phyloP scores from a whole-genome alignment of 1,140 invertebrate species.

The Anagrus nilaparvatae region DNA sequence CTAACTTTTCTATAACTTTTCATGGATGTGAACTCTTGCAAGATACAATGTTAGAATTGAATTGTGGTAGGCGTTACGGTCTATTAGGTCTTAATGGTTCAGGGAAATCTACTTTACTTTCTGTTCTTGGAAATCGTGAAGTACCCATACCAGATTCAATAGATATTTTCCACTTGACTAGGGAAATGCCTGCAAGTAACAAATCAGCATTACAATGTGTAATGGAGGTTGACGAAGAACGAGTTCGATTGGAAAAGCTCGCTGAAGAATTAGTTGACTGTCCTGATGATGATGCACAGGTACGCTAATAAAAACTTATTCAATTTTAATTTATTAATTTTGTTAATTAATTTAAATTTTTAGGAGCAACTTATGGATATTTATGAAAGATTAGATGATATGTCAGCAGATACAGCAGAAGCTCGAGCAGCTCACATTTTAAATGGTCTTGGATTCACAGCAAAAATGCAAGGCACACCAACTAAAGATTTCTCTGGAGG shows the following conservation, averaged over 20 bases:
- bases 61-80: slow-evolving; percentile 93
- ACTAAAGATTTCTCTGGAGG: slow-evolving; percentile 96
- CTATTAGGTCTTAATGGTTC: slow-evolving; percentile 93
- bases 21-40: slow-evolving; percentile 92
- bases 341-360: slow-evolving; percentile 3
- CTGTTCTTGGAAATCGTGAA: slow-evolving; percentile 86
- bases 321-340: neutral
- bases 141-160: slow-evolving; percentile 94
- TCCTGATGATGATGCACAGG: slow-evolving; percentile 72
- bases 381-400: slow-evolving; percentile 94
- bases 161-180: slow-evolving; percentile 94
- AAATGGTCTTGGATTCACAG: slow-evolving; percentile 92
- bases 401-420: slow-evolving; percentile 91
- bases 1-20: slow-evolving; percentile 95
- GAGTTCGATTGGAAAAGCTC: slow-evolving; percentile 81
- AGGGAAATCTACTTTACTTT: slow-evolving; percentile 84
- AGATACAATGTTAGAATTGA: slow-evolving; percentile 93
- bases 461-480: slow-evolving; percentile 84
- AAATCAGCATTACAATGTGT: slow-evolving; percentile 90
- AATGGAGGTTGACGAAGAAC: slow-evolving; percentile 96
- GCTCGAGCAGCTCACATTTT: slow-evolving; percentile 89
- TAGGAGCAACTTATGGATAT: slow-evolving; percentile 96
- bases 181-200: slow-evolving; percentile 94
- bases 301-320: slow-evolving; percentile 11
- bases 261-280: slow-evolving; percentile 81